Percentiles rank a stretch among this genome's conserved stretches.
Evolutionary conservation across 2,113 vertebrate genomes (phyloP).

Genomic region (Spilogale gracilis): DNA sequence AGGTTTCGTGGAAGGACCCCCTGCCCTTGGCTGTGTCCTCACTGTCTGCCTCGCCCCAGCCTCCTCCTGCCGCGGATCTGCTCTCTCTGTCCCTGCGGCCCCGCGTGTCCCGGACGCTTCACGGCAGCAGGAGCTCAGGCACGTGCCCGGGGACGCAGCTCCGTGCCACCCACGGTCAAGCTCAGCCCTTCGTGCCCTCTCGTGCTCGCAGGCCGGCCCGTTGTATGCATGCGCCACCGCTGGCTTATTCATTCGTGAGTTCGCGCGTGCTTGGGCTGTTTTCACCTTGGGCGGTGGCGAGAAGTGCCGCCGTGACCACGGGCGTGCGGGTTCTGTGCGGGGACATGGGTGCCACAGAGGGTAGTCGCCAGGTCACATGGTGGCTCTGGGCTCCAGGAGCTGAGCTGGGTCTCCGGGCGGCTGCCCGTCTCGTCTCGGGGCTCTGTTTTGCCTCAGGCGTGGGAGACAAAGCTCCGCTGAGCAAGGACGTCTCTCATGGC

Average conservation of each 20-base stretch:
- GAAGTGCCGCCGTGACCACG: not conserved
- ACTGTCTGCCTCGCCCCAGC: fast-evolving
- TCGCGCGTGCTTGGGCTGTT: fast-evolving
- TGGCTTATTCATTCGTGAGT: fast-evolving
- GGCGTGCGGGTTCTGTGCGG: fast-evolving
- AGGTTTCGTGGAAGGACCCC: not conserved
- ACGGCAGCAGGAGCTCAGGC: fast-evolving
- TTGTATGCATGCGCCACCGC: fast-evolving
- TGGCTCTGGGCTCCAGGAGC: not conserved
- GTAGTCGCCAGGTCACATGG: fast-evolving
- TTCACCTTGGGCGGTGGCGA: fast-evolving
- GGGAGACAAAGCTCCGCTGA: fast-evolving
- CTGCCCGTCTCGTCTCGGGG: fast-evolving
- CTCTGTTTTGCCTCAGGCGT: fast-evolving
- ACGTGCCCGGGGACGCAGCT: fast-evolving
- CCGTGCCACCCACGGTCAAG: too few relatives aligned
- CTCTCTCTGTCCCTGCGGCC: not conserved
- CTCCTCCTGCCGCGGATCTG: fast-evolving
- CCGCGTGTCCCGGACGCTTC: fast-evolving
- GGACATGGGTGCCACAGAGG: fast-evolving
- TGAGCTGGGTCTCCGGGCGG: fast-evolving
- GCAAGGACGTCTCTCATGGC: fast-evolving
- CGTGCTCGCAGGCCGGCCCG: fast-evolving
- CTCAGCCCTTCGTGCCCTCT: fast-evolving
- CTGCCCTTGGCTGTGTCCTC: not conserved